Base-by-base conservation (phyloP, 1,140 invertebrate species). In the Drosophila willistoni region DNA sequence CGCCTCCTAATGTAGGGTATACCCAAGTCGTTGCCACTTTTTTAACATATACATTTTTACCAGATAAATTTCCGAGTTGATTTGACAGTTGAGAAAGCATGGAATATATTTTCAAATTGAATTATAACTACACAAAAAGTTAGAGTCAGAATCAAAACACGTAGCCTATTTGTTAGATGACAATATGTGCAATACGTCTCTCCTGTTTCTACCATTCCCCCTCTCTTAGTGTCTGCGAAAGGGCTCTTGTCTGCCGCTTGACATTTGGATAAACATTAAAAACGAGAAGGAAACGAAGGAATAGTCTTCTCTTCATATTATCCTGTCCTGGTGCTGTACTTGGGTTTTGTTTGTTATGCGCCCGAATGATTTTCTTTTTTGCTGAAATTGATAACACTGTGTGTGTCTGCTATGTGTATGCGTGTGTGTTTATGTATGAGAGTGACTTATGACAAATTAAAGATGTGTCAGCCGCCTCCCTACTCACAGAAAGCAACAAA, bases 361-460 rank as follows among this genome's bases (percentile, higher is more conserved):
- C 70, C 80, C 77, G 77, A 89, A 87, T 83, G 83, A 83, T 83
- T 87, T 83, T 79, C 62, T 39, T 39, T 39, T 79, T 89, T 87
- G 69, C 44, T 86, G 69, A 68, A 68, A 86, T 86, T 86, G 83
- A 89, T 86, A 86, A 87, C 83, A 77, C 41, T 25, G 1, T 41
- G n/a, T 29, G 29, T 51, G 5, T 47, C 17, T 51, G n/a, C 5
- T 44, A 29, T 66, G 57, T 44, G 9, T 64, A 13, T 71, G 33
- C 33, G 17, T 59, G 19, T 36, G 51, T 14, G 5, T 29, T 71
- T 33, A 60, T 68, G 33, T 63, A 29, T 65, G 19, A 59, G 17
- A 42, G 22, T 63, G 57, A 72, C 76, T 83, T 87, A 82, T 77
- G 68, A 79, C 79, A 87, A 86, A 86, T 86, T 87, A 86, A 83